phyloP scores from a whole-genome alignment of 2,797 vertebrate species.

The Aeoliscus strigatus region DNA sequence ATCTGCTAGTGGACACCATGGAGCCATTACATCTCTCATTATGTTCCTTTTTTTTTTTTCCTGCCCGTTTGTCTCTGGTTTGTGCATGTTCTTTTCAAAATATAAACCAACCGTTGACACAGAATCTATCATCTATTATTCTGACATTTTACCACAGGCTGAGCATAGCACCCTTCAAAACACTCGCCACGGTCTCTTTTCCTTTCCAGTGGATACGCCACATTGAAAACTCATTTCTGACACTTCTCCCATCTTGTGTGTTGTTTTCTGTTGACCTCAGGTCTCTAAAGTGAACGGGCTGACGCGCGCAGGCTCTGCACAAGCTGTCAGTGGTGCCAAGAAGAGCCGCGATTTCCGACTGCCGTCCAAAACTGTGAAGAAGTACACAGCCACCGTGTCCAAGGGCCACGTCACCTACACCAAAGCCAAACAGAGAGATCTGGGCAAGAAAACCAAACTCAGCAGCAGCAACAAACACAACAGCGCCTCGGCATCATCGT shows the following conservation, averaged over 20 bases:
- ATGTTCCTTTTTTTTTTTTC: constrained; percentile 9
- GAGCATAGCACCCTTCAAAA: too few species aligned
- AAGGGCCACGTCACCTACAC: constrained; percentile 99
- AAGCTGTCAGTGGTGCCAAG: constrained; percentile 89
- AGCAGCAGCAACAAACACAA: constrained; percentile 92
- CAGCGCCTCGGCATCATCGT: constrained; percentile 76
- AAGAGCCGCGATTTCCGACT: constrained; percentile 95
- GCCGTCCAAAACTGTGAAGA: constrained; percentile 99
- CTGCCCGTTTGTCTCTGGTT: constrained; percentile 28
- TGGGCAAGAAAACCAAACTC: constrained; percentile 99
- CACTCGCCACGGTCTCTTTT: too few species aligned
- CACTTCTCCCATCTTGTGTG: too few species aligned
- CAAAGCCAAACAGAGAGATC: constrained; percentile 98
- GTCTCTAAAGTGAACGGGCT: constrained; percentile 93
- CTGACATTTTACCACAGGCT: too few species aligned
- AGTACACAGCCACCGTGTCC: constrained; percentile 96
- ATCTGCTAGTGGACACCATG: constrained; percentile 45
- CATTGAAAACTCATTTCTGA: too few species aligned
- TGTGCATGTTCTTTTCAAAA: constrained; percentile 33
- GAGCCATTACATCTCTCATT: constrained; percentile 10
- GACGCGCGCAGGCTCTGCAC: constrained; percentile 85
- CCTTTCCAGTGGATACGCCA: too few species aligned
- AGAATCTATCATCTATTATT: too few species aligned
- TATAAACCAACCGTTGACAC: constrained; percentile 31
- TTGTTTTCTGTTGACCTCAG: constrained; percentile 62